Conservation (phyloP, 1,140 invertebrate species). For the Dreissena polymorpha region DNA sequence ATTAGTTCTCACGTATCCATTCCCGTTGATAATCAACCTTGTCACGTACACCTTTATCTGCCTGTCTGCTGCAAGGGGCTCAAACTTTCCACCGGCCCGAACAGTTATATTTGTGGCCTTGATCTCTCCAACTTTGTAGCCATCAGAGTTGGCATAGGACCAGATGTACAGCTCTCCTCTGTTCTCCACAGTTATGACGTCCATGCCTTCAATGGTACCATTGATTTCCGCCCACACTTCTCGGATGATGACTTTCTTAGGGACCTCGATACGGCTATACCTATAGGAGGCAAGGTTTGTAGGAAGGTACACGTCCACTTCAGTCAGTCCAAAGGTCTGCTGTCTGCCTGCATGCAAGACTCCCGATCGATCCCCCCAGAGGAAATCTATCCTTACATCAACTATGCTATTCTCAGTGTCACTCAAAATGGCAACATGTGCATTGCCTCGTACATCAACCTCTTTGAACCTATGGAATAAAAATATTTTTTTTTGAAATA, state of each 20-base stretch:
- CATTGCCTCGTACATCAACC: constrained; percentile 64
- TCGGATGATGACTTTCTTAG: constrained; percentile 60
- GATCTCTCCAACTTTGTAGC: constrained; percentile 55
- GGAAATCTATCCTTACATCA: constrained; percentile 48
- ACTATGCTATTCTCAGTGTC: constrained; percentile 58
- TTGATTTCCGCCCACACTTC: constrained; percentile 71
- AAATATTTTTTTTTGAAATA: too few relatives aligned
- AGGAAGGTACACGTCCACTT: constrained; percentile 70
- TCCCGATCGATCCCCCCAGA: constrained; percentile 68
- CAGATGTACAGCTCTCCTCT: constrained; percentile 67
- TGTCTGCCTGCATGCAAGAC: constrained; percentile 66
- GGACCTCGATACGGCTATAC: constrained; percentile 60
- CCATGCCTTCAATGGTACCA: constrained; percentile 64
- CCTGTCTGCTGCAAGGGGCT: constrained; percentile 59
- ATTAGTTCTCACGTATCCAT: constrained; percentile 68
- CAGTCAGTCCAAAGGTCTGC: constrained; percentile 64
- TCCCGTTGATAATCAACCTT: constrained; percentile 64
- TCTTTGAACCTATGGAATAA: constrained; percentile 63
- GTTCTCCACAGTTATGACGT: constrained; percentile 67
- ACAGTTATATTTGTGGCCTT: constrained; percentile 63
- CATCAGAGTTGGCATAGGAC: constrained; percentile 66
- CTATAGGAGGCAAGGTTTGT: constrained; percentile 70
- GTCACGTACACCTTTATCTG: constrained; percentile 57
- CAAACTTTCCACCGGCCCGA: constrained; percentile 68
- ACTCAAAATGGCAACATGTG: constrained; percentile 70